phyloP scores from a whole-genome alignment of 1,140 invertebrate genomes.

The Contarinia nasturtii region DNA sequence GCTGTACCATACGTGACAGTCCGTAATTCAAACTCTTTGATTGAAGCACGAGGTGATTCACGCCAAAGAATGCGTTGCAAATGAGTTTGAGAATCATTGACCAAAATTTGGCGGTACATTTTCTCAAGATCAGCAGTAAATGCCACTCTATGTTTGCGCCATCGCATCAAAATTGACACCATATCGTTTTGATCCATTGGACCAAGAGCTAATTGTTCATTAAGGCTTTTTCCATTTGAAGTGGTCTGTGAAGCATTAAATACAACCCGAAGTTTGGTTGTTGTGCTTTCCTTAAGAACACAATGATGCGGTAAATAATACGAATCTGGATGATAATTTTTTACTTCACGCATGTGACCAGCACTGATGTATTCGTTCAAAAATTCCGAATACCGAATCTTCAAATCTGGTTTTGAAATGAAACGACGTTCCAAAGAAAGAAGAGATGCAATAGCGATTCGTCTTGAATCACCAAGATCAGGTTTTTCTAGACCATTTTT shows the following conservation, averaged over 20 bases:
- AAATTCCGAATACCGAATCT: conserved; percentile 8
- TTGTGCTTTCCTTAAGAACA: conserved; percentile 13
- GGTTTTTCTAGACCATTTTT: not conserved
- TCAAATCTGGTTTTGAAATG: not conserved
- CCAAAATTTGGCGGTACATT: conserved; percentile 9
- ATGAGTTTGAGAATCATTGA: conserved; percentile 11
- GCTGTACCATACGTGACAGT: conserved; percentile 8
- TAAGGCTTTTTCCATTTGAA: conserved; percentile 11
- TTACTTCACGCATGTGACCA: conserved; percentile 12
- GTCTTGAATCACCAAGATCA: not conserved
- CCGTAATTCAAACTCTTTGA: conserved; percentile 6
- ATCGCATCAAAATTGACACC: conserved; percentile 13
- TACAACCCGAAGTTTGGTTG: conserved; percentile 16
- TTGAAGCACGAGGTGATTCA: conserved; percentile 1
- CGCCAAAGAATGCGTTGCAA: conserved; percentile 19
- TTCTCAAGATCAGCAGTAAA: conserved; percentile 13
- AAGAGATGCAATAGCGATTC: not conserved
- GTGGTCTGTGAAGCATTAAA: conserved; percentile 16
- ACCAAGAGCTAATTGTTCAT: conserved; percentile 13
- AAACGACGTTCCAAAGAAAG: not conserved
- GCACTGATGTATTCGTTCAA: conserved; percentile 13
- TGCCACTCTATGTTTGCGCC: conserved; percentile 9
- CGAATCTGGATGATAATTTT: not conserved
- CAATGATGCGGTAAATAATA: conserved; percentile 23
- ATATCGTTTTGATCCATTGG: conserved; percentile 19